A percentile compares a stretch with the other conserved stretches of the same genome.
These are phyloP conservation scores for Acridotheres tristis DNA, from an alignment of 2,797 vertebrate genomes.

Conservation along the genomic window DNA sequence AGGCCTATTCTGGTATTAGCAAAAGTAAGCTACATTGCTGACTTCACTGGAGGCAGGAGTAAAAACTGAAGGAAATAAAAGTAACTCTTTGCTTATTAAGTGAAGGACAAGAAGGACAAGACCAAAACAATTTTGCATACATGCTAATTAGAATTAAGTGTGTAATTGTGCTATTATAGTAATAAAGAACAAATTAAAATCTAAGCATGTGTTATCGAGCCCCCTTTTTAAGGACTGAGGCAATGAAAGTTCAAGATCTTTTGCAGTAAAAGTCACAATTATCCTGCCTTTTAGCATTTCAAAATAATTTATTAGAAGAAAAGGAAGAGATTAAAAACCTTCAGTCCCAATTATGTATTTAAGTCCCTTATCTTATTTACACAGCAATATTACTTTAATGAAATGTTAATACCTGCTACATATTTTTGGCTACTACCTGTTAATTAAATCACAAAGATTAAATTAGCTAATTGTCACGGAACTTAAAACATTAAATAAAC, in stretches of 20 bases:
- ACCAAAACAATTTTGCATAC: neutral
- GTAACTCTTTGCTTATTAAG: neutral
- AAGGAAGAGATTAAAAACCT: neutral
- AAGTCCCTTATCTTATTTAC: neutral
- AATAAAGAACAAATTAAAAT: neutral
- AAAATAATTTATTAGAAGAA: neutral
- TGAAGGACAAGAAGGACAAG: neutral
- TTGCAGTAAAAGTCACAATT: neutral
- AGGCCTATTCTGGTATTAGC: neutral
- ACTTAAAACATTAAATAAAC: neutral
- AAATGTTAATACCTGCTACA: neutral
- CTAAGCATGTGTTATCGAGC: neutral
- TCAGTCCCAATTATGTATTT: neutral
- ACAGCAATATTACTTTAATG: neutral
- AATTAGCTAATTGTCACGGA: conserved; percentile 20
- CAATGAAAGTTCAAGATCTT: neutral
- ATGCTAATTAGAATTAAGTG: neutral
- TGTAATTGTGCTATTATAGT: neutral
- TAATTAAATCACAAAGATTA: conserved; percentile 31
- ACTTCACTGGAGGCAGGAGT: neutral
- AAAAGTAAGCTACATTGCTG: neutral
- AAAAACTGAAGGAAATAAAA: neutral
- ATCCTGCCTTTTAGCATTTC: neutral
- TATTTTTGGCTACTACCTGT: conserved; percentile 12
- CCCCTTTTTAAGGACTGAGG: neutral